phyloP scores from a whole-genome alignment of 1,140 invertebrate genomes.

The Linepithema humile region DNA sequence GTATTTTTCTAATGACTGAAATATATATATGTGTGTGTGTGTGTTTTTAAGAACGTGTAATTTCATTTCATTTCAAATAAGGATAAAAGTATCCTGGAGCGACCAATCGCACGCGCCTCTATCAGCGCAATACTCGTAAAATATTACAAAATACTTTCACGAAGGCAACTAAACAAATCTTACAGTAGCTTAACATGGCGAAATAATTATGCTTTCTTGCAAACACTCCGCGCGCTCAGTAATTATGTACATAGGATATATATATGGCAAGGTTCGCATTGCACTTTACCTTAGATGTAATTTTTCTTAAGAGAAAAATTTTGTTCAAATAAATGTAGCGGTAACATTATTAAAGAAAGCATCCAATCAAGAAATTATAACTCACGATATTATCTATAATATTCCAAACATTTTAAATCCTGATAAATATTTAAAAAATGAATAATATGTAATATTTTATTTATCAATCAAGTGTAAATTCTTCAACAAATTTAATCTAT shows the following conservation, averaged over 20 bases:
- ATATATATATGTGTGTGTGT: too few species aligned
- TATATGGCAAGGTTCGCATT: slow-evolving; percentile 4
- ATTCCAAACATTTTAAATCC: too few species aligned
- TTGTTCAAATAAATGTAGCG: too few species aligned
- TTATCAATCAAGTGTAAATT: too few species aligned
- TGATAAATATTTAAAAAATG: too few species aligned
- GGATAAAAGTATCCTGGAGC: not conserved
- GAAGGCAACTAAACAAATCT: slow-evolving; percentile 49
- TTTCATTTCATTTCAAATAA: slow-evolving; percentile 4
- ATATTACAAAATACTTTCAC: slow-evolving; percentile 56
- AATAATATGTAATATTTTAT: too few species aligned
- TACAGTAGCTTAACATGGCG: slow-evolving; percentile 37
- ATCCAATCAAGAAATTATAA: too few species aligned
- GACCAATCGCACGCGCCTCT: slow-evolving; percentile 37
- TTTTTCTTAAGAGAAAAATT: too few species aligned
- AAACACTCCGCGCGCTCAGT: not conserved
- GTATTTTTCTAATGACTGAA: too few species aligned
- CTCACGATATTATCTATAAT: too few species aligned
- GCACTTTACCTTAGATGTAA: not conserved
- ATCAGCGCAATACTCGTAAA: slow-evolving; percentile 67
- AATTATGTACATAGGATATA: not conserved
- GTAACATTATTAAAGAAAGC: too few species aligned
- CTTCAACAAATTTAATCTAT: not conserved
- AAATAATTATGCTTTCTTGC: slow-evolving; percentile 63
- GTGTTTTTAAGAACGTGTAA: too few species aligned